Evolutionary conservation across 2,888 invertebrate species (phyloP).

Genomic region (Heliconius erato): DNA sequence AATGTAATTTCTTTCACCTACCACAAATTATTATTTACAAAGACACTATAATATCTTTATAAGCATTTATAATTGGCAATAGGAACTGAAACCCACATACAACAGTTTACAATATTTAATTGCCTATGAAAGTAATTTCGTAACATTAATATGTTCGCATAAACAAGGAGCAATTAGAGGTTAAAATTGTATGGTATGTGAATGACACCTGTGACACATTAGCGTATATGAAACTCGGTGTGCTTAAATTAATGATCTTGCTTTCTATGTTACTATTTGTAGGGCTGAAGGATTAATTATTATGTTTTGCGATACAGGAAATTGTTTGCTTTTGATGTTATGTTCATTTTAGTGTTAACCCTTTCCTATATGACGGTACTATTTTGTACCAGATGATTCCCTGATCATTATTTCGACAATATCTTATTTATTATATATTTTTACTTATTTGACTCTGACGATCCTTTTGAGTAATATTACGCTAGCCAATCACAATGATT

Average conservation of each 20-base stretch:
- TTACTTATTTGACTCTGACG: no score
- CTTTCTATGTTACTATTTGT: slow-evolving; percentile 53
- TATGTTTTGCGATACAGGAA: slow-evolving; percentile 19
- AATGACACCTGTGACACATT: slow-evolving; percentile 70
- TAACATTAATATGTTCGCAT: slow-evolving; percentile 78
- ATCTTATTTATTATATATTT: no score
- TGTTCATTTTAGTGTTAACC: slow-evolving; percentile 3
- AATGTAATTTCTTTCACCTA: neutral
- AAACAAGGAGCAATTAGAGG: slow-evolving; percentile 78
- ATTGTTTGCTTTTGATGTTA: slow-evolving; percentile 12
- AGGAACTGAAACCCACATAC: neutral
- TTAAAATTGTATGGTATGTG: slow-evolving; percentile 63
- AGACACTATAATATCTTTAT: neutral
- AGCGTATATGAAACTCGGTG: slow-evolving; percentile 45
- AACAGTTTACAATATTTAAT: slow-evolving; percentile 14
- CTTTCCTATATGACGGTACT: no score
- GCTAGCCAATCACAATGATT: no score
- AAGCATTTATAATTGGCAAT: neutral
- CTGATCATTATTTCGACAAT: no score
- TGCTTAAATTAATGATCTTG: slow-evolving; percentile 56
- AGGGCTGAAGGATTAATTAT: slow-evolving; percentile 32
- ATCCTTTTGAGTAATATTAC: no score
- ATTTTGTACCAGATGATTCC: no score
- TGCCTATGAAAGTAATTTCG: slow-evolving; percentile 47
- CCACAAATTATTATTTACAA: neutral